These are phyloP conservation scores for Linnaemya vulpina DNA, from an alignment of 2,888 invertebrate species.

Conservation along the genomic window DNA sequence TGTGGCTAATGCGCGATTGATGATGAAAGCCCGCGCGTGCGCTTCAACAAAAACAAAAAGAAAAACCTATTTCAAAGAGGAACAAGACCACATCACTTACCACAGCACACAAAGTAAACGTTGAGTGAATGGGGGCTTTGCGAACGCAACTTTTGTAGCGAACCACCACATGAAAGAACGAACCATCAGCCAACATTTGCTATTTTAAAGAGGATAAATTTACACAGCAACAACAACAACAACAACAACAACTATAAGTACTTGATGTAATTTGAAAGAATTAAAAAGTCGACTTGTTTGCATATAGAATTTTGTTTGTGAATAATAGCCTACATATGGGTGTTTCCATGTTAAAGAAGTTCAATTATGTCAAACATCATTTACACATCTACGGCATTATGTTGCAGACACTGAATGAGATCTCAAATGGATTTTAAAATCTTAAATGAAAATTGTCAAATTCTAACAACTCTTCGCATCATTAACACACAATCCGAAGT, in stretches of 20 bases:
- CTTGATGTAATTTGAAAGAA: slow-evolving; percentile 54
- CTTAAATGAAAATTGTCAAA: too few species aligned
- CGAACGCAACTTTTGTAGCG: slow-evolving; percentile 48
- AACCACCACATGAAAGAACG: slow-evolving; percentile 64
- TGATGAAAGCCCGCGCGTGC: slow-evolving; percentile 74
- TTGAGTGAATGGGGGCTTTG: slow-evolving; percentile 36
- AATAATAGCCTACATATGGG: slow-evolving; percentile 41
- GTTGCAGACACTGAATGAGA: too few species aligned
- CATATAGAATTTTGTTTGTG: slow-evolving; percentile 56
- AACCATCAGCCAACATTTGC: slow-evolving; percentile 49
- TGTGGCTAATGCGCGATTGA: slow-evolving; percentile 74
- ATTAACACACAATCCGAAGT: too few species aligned
- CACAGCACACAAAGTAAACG: slow-evolving; percentile 48
- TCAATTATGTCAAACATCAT: too few species aligned
- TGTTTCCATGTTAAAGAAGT: not conserved
- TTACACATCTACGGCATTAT: not conserved
- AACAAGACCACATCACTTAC: slow-evolving; percentile 55
- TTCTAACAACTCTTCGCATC: too few species aligned
- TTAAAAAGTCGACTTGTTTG: slow-evolving; percentile 62
- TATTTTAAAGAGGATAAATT: slow-evolving; percentile 57
- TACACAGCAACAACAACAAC: slow-evolving; percentile 38
- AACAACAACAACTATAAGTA: slow-evolving; percentile 47
- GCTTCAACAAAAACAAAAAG: slow-evolving; percentile 46
- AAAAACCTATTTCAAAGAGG: not conserved
- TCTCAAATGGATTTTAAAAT: too few species aligned